Conservation (phyloP, 2,797 vertebrate genomes). For the Acipenser oxyrinchus region DNA sequence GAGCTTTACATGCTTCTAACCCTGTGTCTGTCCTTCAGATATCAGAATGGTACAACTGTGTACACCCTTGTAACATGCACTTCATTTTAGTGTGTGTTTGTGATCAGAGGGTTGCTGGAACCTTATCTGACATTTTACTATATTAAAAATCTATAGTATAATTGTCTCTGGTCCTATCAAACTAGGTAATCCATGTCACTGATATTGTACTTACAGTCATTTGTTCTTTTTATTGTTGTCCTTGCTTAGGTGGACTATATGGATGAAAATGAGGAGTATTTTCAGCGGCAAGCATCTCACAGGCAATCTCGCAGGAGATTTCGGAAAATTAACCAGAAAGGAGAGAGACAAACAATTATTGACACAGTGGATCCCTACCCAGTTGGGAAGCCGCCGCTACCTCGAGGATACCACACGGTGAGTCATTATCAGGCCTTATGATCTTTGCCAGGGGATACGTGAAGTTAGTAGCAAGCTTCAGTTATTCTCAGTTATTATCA, state of each 20-base stretch:
- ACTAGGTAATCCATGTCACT: no score
- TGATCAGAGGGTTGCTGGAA: no score
- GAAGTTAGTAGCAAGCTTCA: no score
- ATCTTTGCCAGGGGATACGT: no score
- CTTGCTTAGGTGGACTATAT: conserved; percentile 90
- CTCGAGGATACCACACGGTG: conserved; percentile 93
- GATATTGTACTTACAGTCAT: no score
- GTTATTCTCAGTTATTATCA: no score
- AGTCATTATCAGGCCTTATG: conserved; percentile 36
- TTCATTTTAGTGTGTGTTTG: no score
- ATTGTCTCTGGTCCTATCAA: no score
- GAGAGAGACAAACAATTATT: conserved; percentile 95
- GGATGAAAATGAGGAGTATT: conserved; percentile 99
- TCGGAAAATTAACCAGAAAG: conserved; percentile 97
- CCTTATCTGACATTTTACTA: no score
- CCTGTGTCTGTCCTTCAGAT: neutral
- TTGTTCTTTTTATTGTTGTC: neutral
- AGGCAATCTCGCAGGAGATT: conserved; percentile 93
- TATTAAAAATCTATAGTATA: no score
- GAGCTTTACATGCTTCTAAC: neutral
- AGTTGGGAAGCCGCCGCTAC: conserved; percentile 83
- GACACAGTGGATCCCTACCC: conserved; percentile 95
- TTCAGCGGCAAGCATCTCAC: conserved; percentile 93
- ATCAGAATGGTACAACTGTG: no score
- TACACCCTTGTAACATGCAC: no score